Evolutionary conservation across 2,888 invertebrate genomes (phyloP).

Genomic region (Campoplex capitator): DNA sequence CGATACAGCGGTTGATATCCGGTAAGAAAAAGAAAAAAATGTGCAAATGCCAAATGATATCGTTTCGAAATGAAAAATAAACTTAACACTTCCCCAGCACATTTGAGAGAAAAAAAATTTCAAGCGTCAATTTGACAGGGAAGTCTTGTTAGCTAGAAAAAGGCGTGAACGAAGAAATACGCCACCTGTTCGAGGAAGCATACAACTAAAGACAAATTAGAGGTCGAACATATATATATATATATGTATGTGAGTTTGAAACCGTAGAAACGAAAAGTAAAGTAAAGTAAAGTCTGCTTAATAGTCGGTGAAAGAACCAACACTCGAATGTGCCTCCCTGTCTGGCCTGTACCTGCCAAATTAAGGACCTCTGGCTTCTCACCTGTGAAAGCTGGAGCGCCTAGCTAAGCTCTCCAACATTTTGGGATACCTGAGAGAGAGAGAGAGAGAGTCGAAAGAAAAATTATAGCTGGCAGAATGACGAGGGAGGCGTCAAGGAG

Average conservation of each 20-base stretch:
- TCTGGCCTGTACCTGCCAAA: slow-evolving; percentile 57
- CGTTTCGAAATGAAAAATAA: slow-evolving; percentile 11
- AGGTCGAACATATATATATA: neutral
- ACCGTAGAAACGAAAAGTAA: slow-evolving; percentile 12
- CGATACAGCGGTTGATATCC: neutral
- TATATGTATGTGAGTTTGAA: neutral
- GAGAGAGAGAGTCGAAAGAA: slow-evolving; percentile 22
- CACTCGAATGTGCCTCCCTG: slow-evolving; percentile 31
- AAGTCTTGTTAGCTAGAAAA: slow-evolving; percentile 46
- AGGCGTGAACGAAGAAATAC: slow-evolving; percentile 54
- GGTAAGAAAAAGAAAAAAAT: neutral
- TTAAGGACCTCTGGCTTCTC: slow-evolving; percentile 48
- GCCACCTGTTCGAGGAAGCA: slow-evolving; percentile 56
- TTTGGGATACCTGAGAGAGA: slow-evolving; percentile 14
- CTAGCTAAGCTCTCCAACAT: neutral
- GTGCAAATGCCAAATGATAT: neutral
- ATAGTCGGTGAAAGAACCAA: slow-evolving; percentile 36
- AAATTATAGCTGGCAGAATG: slow-evolving; percentile 51
- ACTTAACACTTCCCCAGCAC: slow-evolving; percentile 39
- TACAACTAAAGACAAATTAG: slow-evolving; percentile 28
- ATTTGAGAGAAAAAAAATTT: slow-evolving; percentile 30
- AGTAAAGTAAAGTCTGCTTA: slow-evolving; percentile 28
- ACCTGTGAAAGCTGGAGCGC: slow-evolving; percentile 18
- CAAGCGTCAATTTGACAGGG: neutral
- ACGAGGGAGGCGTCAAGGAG: slow-evolving; percentile 41